These are phyloP conservation scores for Dascyllus trimaculatus DNA, from an alignment of 2,113 vertebrate genomes.

Conservation along the genomic window DNA sequence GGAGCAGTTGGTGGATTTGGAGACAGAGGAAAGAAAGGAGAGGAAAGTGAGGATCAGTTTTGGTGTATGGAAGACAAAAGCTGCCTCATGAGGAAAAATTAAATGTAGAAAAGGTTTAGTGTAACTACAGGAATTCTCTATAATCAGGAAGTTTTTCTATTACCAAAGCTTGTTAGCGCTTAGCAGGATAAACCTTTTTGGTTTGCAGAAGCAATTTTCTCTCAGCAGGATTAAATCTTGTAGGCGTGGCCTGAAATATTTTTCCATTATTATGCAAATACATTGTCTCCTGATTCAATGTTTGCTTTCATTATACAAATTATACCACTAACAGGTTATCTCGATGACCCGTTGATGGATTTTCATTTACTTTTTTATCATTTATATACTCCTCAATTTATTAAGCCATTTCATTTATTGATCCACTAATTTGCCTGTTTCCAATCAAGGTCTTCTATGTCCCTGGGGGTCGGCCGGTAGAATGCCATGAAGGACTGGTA, in stretches of 20 bases:
- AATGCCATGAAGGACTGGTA: too few relatives aligned
- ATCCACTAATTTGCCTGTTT: background rate
- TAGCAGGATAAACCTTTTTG: background rate
- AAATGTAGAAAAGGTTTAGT: too few relatives aligned
- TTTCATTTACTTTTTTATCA: constrained; percentile 1
- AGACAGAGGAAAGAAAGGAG: too few relatives aligned
- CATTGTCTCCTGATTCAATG: background rate
- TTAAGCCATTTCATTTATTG: background rate
- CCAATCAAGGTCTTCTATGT: too few relatives aligned
- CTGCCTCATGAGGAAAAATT: too few relatives aligned
- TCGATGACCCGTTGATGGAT: background rate
- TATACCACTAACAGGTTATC: constrained; percentile 5
- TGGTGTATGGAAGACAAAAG: too few relatives aligned
- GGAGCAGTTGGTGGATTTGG: background rate
- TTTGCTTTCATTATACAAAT: constrained; percentile 22
- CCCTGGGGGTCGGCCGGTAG: too few relatives aligned
- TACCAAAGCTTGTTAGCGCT: background rate
- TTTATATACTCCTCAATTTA: background rate
- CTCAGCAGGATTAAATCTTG: constrained; percentile 19
- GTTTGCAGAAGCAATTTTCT: constrained; percentile 2
- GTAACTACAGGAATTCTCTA: too few relatives aligned
- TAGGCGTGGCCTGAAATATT: constrained; percentile 19
- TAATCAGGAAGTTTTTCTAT: too few relatives aligned
- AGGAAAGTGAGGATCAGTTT: too few relatives aligned
- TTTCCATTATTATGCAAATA: constrained; percentile 24